A percentile compares a stretch with the other conserved stretches of the same genome.
Conservation (phyloP, 2,797 vertebrate genomes). For the Florisuga fusca region DNA sequence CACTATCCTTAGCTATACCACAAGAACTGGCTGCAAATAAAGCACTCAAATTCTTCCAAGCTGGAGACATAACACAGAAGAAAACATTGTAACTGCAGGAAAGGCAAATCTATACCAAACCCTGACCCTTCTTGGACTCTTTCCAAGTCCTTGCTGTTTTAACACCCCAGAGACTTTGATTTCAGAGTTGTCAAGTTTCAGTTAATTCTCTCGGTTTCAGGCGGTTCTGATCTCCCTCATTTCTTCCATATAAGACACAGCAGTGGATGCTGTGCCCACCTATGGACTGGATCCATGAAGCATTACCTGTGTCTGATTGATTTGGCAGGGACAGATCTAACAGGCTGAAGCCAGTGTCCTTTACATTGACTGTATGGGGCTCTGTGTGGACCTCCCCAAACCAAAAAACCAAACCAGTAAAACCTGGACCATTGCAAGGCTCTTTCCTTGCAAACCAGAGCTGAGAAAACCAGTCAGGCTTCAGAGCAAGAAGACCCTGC, state of each 20-base stretch:
- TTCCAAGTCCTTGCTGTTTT: not conserved
- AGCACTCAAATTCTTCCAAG: not conserved
- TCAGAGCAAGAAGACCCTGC: conserved; percentile 60
- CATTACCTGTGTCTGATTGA: accelerated
- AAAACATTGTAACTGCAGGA: not conserved
- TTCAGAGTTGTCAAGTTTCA: conserved; percentile 15
- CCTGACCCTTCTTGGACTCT: not conserved
- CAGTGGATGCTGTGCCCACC: not conserved
- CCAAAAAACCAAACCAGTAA: not conserved
- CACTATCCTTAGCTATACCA: not conserved
- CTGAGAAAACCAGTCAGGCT: not conserved
- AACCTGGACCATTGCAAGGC: not conserved
- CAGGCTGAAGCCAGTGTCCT: not conserved
- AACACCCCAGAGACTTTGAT: not conserved
- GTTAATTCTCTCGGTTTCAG: not conserved
- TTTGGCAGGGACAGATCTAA: not conserved
- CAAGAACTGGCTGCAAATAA: not conserved
- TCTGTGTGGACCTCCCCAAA: not conserved
- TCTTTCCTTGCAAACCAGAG: conserved; percentile 56
- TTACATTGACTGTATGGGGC: accelerated
- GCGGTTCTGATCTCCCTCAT: not conserved
- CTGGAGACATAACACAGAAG: not conserved
- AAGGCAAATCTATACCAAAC: conserved; percentile 3
- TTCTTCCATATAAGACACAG: not conserved
- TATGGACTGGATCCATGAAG: not conserved